phyloP scores from a whole-genome alignment of 1,140 invertebrate species.

The Hypothenemus hampei region DNA sequence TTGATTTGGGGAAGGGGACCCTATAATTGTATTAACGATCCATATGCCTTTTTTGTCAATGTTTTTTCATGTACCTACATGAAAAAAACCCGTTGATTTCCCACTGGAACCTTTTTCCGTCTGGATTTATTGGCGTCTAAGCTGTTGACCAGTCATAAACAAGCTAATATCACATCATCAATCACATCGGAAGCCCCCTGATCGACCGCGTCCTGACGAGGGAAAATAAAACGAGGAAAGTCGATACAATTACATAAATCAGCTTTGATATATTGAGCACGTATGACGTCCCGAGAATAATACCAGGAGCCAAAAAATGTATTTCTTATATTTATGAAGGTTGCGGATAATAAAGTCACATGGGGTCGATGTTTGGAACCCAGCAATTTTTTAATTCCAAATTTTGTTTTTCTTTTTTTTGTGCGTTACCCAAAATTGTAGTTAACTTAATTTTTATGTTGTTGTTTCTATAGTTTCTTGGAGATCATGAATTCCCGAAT shows the following conservation, averaged over 20 bases:
- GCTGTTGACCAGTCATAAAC: slow-evolving; percentile 30
- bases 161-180: slow-evolving; percentile 28
- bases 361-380: too few relatives aligned
- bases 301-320: not conserved
- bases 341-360: too few relatives aligned
- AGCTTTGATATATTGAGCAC: slow-evolving; percentile 33
- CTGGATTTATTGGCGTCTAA: slow-evolving; percentile 24
- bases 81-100: slow-evolving; percentile 18
- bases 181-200: slow-evolving; percentile 25
- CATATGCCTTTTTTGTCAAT: too few relatives aligned
- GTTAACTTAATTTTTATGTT: too few relatives aligned
- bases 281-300: slow-evolving; percentile 8
- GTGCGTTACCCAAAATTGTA: too few relatives aligned
- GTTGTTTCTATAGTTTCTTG: too few relatives aligned
- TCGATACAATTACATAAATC: slow-evolving; percentile 42
- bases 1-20: slow-evolving; percentile 18
- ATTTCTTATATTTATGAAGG: slow-evolving; percentile 5
- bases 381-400: too few relatives aligned
- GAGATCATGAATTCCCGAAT: too few relatives aligned
- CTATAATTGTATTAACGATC: not conserved
- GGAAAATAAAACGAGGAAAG: slow-evolving; percentile 30
- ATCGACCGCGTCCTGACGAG: slow-evolving; percentile 3
- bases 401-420: too few relatives aligned
- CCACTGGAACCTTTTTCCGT: slow-evolving; percentile 25
- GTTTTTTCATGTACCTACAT: not conserved